Evolutionary conservation across 2,113 vertebrate species (phyloP).

Genomic region (Sorex araneus): DNA sequence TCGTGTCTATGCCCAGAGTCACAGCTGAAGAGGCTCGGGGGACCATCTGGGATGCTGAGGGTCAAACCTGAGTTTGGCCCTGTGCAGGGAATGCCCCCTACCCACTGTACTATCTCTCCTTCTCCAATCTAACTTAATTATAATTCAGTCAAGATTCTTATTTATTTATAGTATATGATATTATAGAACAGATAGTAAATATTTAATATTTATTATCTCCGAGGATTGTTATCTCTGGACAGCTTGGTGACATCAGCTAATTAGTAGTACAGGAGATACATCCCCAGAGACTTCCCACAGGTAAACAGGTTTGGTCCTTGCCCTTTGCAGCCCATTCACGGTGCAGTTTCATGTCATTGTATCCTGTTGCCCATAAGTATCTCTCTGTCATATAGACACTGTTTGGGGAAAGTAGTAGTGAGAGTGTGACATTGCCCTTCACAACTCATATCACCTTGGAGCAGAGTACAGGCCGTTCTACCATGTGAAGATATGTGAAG

Average conservation of each 20-base stretch:
- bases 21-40: too few relatives aligned
- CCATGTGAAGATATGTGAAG: not conserved
- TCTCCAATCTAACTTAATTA: too few relatives aligned
- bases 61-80: too few relatives aligned
- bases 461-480: not conserved
- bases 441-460: not conserved
- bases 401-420: not conserved
- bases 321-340: not conserved
- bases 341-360: not conserved
- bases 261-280: not conserved
- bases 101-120: too few relatives aligned
- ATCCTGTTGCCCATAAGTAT: not conserved
- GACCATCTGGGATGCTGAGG: too few relatives aligned
- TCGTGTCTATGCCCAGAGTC: too few relatives aligned
- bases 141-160: too few relatives aligned
- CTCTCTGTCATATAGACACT: not conserved
- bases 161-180: not conserved
- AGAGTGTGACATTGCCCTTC: not conserved
- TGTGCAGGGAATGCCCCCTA: too few relatives aligned
- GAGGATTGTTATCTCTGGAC: not conserved
- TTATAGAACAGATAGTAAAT: not conserved
- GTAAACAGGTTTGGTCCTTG: not conserved
- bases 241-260: not conserved
- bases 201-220: not conserved
- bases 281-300: not conserved